Evolutionary conservation across 2,888 invertebrate genomes (phyloP).

Genomic region (Heliconius erato): DNA sequence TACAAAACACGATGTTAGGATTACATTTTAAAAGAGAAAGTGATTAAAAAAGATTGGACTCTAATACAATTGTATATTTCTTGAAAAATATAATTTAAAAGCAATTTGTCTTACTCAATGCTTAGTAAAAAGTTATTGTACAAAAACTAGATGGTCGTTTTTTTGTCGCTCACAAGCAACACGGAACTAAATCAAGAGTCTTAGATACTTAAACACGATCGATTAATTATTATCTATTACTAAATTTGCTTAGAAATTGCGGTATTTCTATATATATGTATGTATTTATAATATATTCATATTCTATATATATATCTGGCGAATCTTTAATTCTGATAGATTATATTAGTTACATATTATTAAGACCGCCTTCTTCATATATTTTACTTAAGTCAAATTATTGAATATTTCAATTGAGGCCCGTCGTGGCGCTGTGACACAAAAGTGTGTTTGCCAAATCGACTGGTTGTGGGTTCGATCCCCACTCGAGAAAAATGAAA

Average conservation of each 20-base stretch:
- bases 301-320: too few relatives aligned
- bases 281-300: not conserved
- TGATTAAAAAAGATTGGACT: not conserved
- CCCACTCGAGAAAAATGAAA: too few relatives aligned
- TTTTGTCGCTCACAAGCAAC: conserved; percentile 4
- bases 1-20: not conserved
- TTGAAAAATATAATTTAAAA: not conserved
- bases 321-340: too few relatives aligned
- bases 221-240: not conserved
- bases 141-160: not conserved
- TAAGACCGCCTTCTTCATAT: too few relatives aligned
- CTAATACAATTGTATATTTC: not conserved
- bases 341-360: too few relatives aligned
- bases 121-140: not conserved
- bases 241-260: not conserved
- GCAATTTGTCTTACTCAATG: not conserved
- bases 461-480: too few relatives aligned
- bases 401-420: too few relatives aligned
- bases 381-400: too few relatives aligned
- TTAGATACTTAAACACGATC: not conserved
- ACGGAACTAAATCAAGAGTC: conserved; percentile 5
- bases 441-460: too few relatives aligned
- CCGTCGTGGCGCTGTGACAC: too few relatives aligned
- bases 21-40: not conserved
- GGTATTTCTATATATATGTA: not conserved